These are phyloP conservation scores for Synanthedon vespiformis DNA, from an alignment of 2,888 invertebrate genomes.

Conservation along the genomic window DNA sequence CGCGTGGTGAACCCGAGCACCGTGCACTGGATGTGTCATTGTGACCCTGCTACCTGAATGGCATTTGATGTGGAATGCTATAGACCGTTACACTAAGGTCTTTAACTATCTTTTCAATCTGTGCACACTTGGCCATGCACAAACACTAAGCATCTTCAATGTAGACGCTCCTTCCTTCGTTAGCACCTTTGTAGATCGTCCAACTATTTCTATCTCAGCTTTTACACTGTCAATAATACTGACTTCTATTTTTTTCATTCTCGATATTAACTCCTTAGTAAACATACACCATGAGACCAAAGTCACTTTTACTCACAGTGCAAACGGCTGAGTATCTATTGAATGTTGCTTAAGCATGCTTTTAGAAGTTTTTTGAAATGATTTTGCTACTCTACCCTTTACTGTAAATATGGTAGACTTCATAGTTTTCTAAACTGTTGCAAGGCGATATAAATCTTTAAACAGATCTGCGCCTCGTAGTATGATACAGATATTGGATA, in stretches of 20 bases:
- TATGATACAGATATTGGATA: too few species aligned
- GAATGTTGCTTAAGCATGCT: constrained; percentile 52
- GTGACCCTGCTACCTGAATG: constrained; percentile 49
- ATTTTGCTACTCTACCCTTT: constrained; percentile 23
- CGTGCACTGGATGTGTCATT: constrained; percentile 32
- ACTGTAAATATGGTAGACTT: constrained; percentile 2
- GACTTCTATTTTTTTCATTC: constrained; percentile 1
- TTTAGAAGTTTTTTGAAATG: constrained; percentile 22
- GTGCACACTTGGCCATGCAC: constrained; percentile 60
- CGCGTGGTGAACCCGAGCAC: constrained; percentile 46
- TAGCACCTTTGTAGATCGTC: constrained; percentile 69
- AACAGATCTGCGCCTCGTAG: too few species aligned
- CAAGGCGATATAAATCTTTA: too few species aligned
- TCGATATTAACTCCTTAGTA: neutral
- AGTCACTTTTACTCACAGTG: constrained; percentile 26
- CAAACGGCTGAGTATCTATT: constrained; percentile 32
- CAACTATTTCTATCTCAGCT: constrained; percentile 44
- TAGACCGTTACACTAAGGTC: constrained; percentile 32
- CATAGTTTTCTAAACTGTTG: constrained; percentile 14
- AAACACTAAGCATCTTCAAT: constrained; percentile 46
- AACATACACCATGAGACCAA: neutral
- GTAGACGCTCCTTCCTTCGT: constrained; percentile 69
- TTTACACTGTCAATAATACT: constrained; percentile 37
- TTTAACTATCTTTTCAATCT: constrained; percentile 36
- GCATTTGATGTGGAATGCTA: constrained; percentile 61